Evolutionary conservation across 1,140 invertebrate species (phyloP), one percentile per base, ranked within the genome.

Genomic region (Melitaea cinxia): DNA sequence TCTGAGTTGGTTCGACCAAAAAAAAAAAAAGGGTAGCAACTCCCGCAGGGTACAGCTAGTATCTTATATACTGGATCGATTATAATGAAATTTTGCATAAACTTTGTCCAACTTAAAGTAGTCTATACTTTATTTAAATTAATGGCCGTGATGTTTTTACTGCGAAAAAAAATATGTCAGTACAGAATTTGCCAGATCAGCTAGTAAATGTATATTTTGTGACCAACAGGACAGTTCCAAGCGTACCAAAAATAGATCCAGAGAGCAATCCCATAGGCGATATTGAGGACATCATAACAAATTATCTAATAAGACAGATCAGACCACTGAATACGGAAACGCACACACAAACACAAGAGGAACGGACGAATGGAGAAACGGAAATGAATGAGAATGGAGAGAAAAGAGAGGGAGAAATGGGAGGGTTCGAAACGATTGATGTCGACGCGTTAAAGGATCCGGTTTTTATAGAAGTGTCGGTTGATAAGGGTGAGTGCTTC

Each of bases 281-380:
- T 49, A 81, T 88, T 6, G 85, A 88, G 30, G 85, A 88, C 0
- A 76, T 85, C 12, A 72, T 88, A 26, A 80, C 79, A 0, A 80
- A 85, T 49, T 88, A 83, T 33, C 78, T 84, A 1, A 88, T 88
- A 21, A 77, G 77, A 35, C 83, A 87, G 39, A 76, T 70, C 4
- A 68, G 73, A 2, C 73, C 78, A 0, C 42, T 78, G 14, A 42
- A 42, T 9, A 4, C 4, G 0, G 14, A 1, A 37, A 61, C 24
- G 55, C 35, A 59, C 14, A 42, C 2, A 53, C 52, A 42, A 49
- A 54, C 9, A 63, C 9, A 24, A 26, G 45, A 28, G 42, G 17
- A 15, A 4, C 15, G 15, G 14, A 7, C 30, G 30, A 33, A 28
- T 4, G 30, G 6, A 33, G 30, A 33, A 9, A 10, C 9, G 6